Percentiles rank a stretch among this genome's conserved stretches.
Evolutionary conservation across 2,113 vertebrate species (phyloP).

Genomic region (Nycticryphes semicollaris): DNA sequence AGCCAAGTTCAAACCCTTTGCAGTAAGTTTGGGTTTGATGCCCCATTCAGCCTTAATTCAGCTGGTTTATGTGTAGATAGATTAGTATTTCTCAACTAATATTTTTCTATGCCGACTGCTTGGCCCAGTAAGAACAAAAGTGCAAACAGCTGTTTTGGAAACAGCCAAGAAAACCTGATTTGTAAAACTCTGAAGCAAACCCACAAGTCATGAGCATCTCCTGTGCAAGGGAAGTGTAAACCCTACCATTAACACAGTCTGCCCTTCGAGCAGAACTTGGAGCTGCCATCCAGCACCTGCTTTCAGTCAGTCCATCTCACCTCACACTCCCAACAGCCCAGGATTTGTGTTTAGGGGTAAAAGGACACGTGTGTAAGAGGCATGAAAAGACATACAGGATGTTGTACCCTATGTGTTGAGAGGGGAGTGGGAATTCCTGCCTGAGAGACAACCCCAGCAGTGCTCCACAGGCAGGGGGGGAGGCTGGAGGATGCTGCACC

Average conservation of each 20-base stretch:
- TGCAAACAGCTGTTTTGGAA: neutral
- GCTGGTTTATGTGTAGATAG: neutral
- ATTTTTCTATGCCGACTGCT: neutral
- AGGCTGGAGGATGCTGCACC: neutral
- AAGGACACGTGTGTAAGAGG: accelerated
- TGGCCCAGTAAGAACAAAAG: neutral
- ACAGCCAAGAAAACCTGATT: neutral
- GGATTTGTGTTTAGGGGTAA: neutral
- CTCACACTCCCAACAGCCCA: neutral
- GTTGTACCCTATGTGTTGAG: neutral
- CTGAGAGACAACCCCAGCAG: neutral
- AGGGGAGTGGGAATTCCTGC: neutral
- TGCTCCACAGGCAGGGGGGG: accelerated
- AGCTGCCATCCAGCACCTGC: neutral
- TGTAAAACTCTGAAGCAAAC: neutral
- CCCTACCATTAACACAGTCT: neutral
- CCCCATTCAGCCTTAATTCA: neutral
- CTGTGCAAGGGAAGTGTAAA: neutral
- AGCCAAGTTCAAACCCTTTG: neutral
- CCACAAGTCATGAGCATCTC: neutral
- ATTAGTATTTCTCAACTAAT: neutral
- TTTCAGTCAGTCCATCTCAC: neutral
- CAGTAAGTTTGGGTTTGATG: neutral
- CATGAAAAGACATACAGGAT: neutral
- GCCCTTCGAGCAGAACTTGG: neutral